Base-by-base conservation (phyloP, 2,888 invertebrate genomes). In the Polylopha cassiicola region DNA sequence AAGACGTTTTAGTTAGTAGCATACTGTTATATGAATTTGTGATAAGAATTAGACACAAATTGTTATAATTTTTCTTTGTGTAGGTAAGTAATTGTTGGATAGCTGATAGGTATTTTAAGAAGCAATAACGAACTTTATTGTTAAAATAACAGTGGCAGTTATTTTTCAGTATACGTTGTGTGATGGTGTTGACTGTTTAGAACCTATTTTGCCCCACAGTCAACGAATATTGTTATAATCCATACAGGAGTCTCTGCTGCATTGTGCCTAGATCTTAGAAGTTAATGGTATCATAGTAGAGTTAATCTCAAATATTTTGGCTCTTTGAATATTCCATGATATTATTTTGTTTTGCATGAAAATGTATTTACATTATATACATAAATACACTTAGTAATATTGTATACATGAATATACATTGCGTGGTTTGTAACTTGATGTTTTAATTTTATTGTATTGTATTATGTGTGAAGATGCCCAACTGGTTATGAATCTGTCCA, bases 261-360 rank as follows among this genome's bases (percentile, higher is more conserved):
- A 86, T 85, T 85, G 86, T 86, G 86, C 86, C 86, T 86, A 86
- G 86, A 86, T 85, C 80, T 84, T 86, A 86, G 86, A 85, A 74
- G 76, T 85, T 84, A 85, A 81, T 79, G 76, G 81, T 84, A 81
- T 82, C 79, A 81, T 81, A 78, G 82, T 85, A 85, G 85, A 80
- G 74, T 81, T 79, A 80, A 84, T 84, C 84, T 85, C 85, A 85
- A 74, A 80, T 78, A 79, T 82, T 84, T 85, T 82, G 82, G 84
- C 84, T 84, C 84, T 84, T 84, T 85, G 79, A 85, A 84, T 81
- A 82, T 84, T 84, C 80, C 82, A 82, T 84, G 85, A 85, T 85
- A 85, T 85, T 85, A 82, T 80, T 82, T 76, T 78, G 75, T 78
- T 84, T 63, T 81, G 84, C 80, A 80, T 80, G 73, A 82, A 84